Evolutionary conservation across 2,113 vertebrate species (phyloP).

Genomic region (Rhegmatorhina hoffmannsi): DNA sequence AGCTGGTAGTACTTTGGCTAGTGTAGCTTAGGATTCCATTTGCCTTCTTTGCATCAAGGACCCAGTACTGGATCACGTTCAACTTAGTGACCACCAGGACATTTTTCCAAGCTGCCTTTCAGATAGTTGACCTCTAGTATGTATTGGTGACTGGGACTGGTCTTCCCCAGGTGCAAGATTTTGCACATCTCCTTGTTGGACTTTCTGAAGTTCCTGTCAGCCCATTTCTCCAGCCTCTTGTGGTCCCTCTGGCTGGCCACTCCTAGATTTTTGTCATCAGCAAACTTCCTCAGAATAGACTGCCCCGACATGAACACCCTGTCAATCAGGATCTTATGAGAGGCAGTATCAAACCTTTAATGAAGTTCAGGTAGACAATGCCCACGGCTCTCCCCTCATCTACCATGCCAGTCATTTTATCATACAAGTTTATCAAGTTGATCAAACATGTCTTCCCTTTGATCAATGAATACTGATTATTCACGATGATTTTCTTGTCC

Average conservation of each 20-base stretch:
- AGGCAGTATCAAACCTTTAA: not conserved
- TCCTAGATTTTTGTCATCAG: not conserved
- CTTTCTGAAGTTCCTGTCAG: not conserved
- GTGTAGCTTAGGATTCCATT: not conserved
- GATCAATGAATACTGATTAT: not conserved
- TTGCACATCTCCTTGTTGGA: not conserved
- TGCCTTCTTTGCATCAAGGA: not conserved
- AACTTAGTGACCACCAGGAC: rapidly evolving
- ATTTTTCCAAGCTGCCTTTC: not conserved
- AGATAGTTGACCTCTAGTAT: too few relatives aligned
- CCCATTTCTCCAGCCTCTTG: not conserved
- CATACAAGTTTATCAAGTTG: not conserved
- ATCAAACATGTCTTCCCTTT: not conserved
- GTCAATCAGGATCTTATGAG: not conserved
- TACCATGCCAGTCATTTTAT: not conserved
- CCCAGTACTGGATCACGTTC: rapidly evolving
- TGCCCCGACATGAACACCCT: rapidly evolving
- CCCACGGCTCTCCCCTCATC: not conserved
- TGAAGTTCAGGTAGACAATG: not conserved
- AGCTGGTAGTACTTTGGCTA: not conserved
- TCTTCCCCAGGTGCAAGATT: not conserved
- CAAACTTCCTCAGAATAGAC: not conserved
- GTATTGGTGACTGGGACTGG: not conserved
- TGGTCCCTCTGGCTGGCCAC: not conserved
- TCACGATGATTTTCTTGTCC: not conserved